phyloP scores from a whole-genome alignment of 2,113 vertebrate species.

The Narcine bancroftii region DNA sequence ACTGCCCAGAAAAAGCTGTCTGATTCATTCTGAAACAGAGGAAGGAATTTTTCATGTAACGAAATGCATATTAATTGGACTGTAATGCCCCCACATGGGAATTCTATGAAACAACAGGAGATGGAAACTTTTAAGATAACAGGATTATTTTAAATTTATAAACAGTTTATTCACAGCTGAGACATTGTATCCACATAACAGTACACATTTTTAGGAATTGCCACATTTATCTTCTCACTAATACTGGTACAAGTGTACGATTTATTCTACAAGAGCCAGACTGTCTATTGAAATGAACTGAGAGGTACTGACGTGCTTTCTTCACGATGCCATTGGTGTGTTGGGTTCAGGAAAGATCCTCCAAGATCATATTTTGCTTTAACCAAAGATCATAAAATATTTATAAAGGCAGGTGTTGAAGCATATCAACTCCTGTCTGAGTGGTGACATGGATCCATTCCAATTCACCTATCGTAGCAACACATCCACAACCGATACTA shows the following conservation, averaged over 20 bases:
- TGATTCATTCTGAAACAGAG: constrained; percentile 65
- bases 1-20: constrained; percentile 78
- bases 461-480: too few relatives aligned
- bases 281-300: background rate
- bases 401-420: too few relatives aligned
- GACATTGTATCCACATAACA: background rate
- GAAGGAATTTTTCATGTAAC: background rate
- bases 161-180: background rate
- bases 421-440: too few relatives aligned
- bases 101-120: background rate
- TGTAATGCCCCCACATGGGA: background rate
- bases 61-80: background rate
- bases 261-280: background rate
- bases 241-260: background rate
- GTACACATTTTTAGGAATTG: background rate
- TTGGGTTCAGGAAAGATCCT: too few relatives aligned
- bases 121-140: background rate
- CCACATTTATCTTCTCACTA: background rate
- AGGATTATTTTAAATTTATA: background rate
- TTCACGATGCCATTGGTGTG: too few relatives aligned
- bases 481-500: too few relatives aligned
- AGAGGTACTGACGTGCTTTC: too few relatives aligned
- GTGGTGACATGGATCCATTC: too few relatives aligned
- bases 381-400: too few relatives aligned
- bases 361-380: too few relatives aligned